phyloP scores from a whole-genome alignment of 2,888 invertebrate species.

The Nephrotoma guestfalica region DNA sequence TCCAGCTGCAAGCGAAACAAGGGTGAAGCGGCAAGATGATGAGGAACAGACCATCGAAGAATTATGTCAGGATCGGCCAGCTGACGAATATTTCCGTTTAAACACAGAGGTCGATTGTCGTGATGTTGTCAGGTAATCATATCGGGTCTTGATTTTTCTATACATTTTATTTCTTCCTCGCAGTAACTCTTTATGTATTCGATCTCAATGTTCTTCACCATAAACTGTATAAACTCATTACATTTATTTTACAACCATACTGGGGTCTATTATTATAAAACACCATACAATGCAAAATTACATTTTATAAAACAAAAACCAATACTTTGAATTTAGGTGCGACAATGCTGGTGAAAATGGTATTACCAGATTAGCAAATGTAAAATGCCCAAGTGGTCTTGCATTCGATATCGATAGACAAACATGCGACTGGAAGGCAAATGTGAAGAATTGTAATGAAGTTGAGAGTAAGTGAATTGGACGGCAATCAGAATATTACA shows the following conservation, averaged over 20 bases:
- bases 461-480: conserved; percentile 71
- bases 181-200: neutral
- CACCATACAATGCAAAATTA: neutral
- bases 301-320: neutral
- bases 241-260: neutral
- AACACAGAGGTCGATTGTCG: conserved; percentile 75
- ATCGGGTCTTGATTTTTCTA: conserved; percentile 29
- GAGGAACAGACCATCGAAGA: conserved; percentile 57
- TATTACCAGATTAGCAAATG: conserved; percentile 72
- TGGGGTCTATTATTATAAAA: neutral
- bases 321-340: conserved; percentile 46
- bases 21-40: conserved; percentile 57
- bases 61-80: conserved; percentile 74
- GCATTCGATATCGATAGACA: conserved; percentile 89
- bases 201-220: neutral
- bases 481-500: neutral
- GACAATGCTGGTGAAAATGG: conserved; percentile 82
- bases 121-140: conserved; percentile 65
- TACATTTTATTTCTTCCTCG: neutral
- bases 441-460: conserved; percentile 91
- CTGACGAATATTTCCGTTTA: conserved; percentile 83
- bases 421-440: conserved; percentile 92
- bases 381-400: conserved; percentile 78
- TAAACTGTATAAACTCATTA: conserved; percentile 1
- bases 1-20: conserved; percentile 36